A percentile compares a stretch with the other conserved stretches of the same genome.
Conservation (phyloP, 1,140 invertebrate genomes). For the Vanessa atalanta region DNA sequence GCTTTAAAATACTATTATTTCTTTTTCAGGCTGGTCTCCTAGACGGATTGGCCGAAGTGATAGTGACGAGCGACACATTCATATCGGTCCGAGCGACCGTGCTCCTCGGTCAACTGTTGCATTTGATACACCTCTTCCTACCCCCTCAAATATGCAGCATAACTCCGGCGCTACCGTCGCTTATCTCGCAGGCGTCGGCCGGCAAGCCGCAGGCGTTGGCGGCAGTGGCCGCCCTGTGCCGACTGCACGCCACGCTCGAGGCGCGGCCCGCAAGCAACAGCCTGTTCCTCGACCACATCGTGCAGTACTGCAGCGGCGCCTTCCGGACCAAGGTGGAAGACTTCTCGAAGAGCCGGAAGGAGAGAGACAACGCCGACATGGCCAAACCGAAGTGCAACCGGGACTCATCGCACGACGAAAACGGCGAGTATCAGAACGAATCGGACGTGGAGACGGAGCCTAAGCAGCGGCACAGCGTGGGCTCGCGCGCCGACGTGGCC, state of each 20-base stretch:
- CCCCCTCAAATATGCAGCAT: conserved; percentile 92
- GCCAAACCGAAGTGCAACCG: conserved; percentile 51
- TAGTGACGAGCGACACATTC: conserved; percentile 92
- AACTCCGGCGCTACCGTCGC: conserved; percentile 89
- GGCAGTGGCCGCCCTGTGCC: conserved; percentile 89
- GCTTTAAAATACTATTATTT: conserved; percentile 2
- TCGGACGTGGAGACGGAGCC: conserved; percentile 72
- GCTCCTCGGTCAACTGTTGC: conserved; percentile 91
- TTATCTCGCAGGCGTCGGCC: conserved; percentile 89
- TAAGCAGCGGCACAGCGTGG: conserved; percentile 72
- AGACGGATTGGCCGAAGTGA: conserved; percentile 94
- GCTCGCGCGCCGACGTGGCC: conserved; percentile 66
- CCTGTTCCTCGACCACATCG: conserved; percentile 91
- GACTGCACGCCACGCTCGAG: conserved; percentile 90
- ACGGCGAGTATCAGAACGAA: conserved; percentile 70
- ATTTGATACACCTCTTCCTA: conserved; percentile 91
- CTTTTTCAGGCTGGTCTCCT: conserved; percentile 86
- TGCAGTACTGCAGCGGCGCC: conserved; percentile 80
- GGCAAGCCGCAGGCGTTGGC: conserved; percentile 89
- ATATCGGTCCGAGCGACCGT: conserved; percentile 95
- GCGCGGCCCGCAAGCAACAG: conserved; percentile 89
- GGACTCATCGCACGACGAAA: conserved; percentile 52
- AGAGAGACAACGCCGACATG: conserved; percentile 69
- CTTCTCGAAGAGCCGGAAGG: conserved; percentile 65
- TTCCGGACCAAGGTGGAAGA: conserved; percentile 56